Percentiles rank a stretch among this genome's conserved stretches.
Conservation (phyloP, 35 echinoderm and acorn worm species). For the Chiridota heheva region DNA sequence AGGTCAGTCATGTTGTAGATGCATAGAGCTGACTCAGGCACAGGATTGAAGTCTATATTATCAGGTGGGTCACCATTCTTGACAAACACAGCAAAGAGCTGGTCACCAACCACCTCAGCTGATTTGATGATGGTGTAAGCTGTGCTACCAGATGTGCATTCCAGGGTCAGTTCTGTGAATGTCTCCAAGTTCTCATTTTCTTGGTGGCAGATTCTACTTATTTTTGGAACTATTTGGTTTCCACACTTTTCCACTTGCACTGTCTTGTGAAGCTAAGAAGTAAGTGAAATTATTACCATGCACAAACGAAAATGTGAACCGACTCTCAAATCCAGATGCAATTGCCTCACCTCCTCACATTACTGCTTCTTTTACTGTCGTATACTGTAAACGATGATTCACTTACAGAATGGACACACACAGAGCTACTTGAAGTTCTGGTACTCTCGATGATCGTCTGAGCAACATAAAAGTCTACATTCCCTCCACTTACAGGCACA, state of each 20-base stretch:
- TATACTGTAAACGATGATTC: conserved; percentile 10
- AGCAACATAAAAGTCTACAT: background rate
- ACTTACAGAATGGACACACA: background rate
- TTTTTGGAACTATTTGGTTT: background rate
- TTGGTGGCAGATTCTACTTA: background rate
- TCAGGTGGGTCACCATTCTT: background rate
- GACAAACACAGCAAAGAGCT: conserved; percentile 8
- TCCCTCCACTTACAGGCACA: background rate
- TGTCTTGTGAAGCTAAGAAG: conserved; percentile 13
- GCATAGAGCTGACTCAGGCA: conserved; percentile 17
- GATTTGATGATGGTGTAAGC: conserved; percentile 1
- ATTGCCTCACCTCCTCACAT: background rate
- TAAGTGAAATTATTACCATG: conserved; percentile 13
- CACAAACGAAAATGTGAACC: background rate
- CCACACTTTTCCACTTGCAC: background rate
- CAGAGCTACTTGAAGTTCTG: no score
- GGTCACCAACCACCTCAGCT: background rate
- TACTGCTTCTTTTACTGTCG: background rate
- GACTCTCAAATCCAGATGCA: background rate
- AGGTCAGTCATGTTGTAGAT: conserved; percentile 15
- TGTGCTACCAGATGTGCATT: background rate
- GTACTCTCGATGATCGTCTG: background rate
- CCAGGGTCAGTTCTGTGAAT: conserved; percentile 5
- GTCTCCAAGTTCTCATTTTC: background rate
- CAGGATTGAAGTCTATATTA: conserved; percentile 22